Base-by-base conservation (phyloP, 2,888 invertebrate species). In the Plebejus melissa region DNA sequence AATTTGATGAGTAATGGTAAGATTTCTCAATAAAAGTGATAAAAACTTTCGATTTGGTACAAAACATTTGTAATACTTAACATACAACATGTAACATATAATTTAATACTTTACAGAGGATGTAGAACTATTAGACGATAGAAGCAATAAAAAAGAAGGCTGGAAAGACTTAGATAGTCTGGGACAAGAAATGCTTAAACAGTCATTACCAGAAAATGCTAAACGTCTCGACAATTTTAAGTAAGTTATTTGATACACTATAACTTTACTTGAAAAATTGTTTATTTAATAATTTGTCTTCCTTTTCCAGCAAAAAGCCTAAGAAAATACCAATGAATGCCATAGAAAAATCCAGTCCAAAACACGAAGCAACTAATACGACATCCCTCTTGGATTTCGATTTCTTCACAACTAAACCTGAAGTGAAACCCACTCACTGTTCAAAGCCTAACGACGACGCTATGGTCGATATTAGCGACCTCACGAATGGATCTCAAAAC, bases 121-220 rank as follows among this genome's bases (percentile, higher is more conserved):
- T 79, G 84, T 86, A n/a, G 89, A 88, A 77, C 81, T 88, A 22
- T 78, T 89, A 79, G 84, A 83, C 16, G 87, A 87, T 7, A 89
- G 88, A 79, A 75, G 82, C 76, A 84, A 77, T 75, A 90, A 88
- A 82, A 80, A 79, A 1, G 92, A 91, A 82, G 96, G 96, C 9
- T 91, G 97, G 86, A 96, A 96, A 83, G 97, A 96, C 83, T 87
- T 97, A 78, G 97, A 98, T 87, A 95, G 96, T 50, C 90, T 98
- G n/a, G 96, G 98, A 57, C 96, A 97, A 86, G 95, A 96, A 82
- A 91, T 98, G 74, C 91, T 98, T 76, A 96, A 96, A 83, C 95
- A 96, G 84, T 96, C 96, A 78, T 86, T 97, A 77, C 95, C 94
- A 1, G 88, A 91, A 32, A 88, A 93, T 83, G 86, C 90, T 69